Percentiles rank a stretch among this genome's conserved stretches.
Conservation (phyloP, 1,140 invertebrate species). For the Mya arenaria region DNA sequence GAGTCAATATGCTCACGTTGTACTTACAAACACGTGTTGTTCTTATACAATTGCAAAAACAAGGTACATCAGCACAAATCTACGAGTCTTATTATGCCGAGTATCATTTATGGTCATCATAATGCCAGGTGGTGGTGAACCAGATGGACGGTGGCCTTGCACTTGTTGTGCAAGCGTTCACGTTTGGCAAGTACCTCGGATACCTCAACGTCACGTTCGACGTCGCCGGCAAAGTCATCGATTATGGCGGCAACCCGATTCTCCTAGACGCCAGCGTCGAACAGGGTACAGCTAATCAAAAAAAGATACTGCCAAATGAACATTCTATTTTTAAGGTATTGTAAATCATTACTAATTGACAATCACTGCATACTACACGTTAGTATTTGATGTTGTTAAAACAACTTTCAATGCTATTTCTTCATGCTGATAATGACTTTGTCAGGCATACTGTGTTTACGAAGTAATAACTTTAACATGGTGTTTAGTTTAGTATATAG, state of each 20-base stretch:
- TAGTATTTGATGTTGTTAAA: not conserved
- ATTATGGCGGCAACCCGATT: conserved; percentile 89
- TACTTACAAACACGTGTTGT: too few relatives aligned
- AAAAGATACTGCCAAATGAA: not conserved
- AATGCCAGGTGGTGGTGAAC: conserved; percentile 90
- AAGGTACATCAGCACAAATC: too few relatives aligned
- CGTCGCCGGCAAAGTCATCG: conserved; percentile 86
- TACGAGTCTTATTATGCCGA: too few relatives aligned
- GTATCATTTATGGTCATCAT: too few relatives aligned
- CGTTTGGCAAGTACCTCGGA: conserved; percentile 95
- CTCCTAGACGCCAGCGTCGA: conserved; percentile 85
- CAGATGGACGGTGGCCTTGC: conserved; percentile 88
- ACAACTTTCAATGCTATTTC: not conserved
- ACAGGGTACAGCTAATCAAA: conserved; percentile 62
- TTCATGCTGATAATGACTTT: not conserved
- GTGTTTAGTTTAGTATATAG: too few relatives aligned
- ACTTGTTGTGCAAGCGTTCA: conserved; percentile 94
- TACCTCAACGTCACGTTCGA: conserved; percentile 88
- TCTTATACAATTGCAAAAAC: too few relatives aligned
- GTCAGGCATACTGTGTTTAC: not conserved
- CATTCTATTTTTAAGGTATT: not conserved
- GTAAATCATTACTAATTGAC: not conserved
- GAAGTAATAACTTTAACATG: not conserved
- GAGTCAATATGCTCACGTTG: too few relatives aligned
- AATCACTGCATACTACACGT: not conserved